Evolutionary conservation across 1,140 invertebrate genomes (phyloP), one percentile per base, ranked within the genome.

Genomic region (Macrotrachela quadricornifera): DNA sequence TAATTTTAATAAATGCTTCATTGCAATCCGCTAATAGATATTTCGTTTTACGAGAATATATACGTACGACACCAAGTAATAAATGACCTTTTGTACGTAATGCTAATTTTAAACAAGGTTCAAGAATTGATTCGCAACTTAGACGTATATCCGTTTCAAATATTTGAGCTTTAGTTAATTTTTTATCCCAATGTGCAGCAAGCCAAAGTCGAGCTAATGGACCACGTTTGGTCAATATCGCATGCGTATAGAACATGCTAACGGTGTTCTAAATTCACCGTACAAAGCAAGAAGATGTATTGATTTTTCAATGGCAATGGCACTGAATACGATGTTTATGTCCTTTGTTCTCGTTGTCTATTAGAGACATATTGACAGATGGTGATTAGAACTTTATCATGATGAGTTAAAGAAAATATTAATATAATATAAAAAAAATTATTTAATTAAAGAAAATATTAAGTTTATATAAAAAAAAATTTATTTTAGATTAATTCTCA

Each of bases 141-240:
- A 91, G 91, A 67, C 96, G 88, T 64, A 99, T 97, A 65, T 97
- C 95, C 0, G 92, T 99, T 72, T 99, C 94, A 72, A 95, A 97
- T 37, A 99, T 91, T 78, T 99, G 92, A 51, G 94, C 91, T 71
- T 99, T 99, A 0, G 94, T 97, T 37, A 99, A 73, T 67, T 99
- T 99, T 64, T 96, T 97, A 67, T 99, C 94, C 94, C 94, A 99
- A 73, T 99, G 94, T 55, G 94, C 94, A 40, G 94, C 94, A 61
- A 99, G 72, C 94, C 94, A 99, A 73, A 96, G 94, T 63, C 87
- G 78, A 70, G 90, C 87, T 71, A 97, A 66, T 1, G 90, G 90
- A 62, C 91, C 91, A 67, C 95, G 96, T 72, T 97, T 97, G 76
- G 86, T 88, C 72, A 97, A 77, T 63, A 96, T 88, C 79, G 94